phyloP scores from a whole-genome alignment of 2,797 vertebrate species.

The Crossoptilon crossoptilon region DNA sequence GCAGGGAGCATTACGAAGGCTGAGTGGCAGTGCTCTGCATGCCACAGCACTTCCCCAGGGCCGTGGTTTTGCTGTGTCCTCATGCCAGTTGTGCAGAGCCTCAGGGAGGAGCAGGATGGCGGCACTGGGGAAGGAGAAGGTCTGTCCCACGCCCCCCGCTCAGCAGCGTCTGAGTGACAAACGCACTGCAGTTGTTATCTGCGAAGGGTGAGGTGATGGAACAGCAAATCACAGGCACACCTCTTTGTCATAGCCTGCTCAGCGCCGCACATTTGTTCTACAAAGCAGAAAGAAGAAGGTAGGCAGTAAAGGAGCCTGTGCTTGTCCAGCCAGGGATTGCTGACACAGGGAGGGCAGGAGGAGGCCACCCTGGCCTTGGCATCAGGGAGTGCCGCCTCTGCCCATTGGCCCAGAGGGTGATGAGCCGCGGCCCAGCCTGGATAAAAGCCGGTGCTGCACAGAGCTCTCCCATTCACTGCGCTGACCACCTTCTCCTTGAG shows the following conservation, averaged over 20 bases:
- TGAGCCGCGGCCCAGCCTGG: background rate
- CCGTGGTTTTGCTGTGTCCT: too few relatives aligned
- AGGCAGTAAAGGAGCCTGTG: too few relatives aligned
- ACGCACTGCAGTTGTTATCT: background rate
- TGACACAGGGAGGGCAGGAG: background rate
- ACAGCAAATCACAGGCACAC: background rate
- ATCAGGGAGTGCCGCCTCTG: background rate
- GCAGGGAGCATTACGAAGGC: background rate
- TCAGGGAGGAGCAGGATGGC: too few relatives aligned
- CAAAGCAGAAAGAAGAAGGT: background rate
- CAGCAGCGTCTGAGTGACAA: background rate
- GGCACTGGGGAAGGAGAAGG: too few relatives aligned
- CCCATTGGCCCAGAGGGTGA: background rate
- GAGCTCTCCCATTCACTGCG: too few relatives aligned
- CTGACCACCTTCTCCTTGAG: too few relatives aligned
- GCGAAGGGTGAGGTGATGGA: background rate
- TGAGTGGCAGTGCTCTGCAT: too few relatives aligned
- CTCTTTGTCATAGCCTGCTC: background rate
- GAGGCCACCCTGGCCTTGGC: background rate
- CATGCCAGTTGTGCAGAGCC: too few relatives aligned
- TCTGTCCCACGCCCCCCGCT: too few relatives aligned
- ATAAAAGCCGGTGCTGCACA: background rate
- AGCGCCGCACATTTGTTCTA: background rate
- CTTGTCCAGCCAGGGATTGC: background rate
- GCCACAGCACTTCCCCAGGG: too few relatives aligned